These are phyloP conservation scores for Phyllopteryx taeniolatus DNA, from an alignment of 2,113 vertebrate genomes.

Conservation along the genomic window DNA sequence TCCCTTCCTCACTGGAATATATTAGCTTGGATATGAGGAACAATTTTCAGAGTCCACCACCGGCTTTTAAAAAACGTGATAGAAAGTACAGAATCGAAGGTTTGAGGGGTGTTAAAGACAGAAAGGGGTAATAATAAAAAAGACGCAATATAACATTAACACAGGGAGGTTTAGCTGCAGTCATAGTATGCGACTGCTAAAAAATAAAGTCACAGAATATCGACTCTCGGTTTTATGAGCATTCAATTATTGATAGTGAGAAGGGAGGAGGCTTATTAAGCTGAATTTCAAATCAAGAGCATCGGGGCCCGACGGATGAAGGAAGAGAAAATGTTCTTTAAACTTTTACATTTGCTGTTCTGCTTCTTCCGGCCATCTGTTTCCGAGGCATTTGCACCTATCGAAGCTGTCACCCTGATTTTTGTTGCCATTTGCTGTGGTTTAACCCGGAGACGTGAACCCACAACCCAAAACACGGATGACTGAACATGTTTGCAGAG, in stretches of 20 bases:
- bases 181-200: constrained; percentile 55
- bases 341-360: constrained; percentile 27
- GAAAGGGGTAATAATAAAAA: constrained; percentile 52
- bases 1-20: constrained; percentile 54
- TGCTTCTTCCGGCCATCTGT: constrained; percentile 34
- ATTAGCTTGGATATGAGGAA: constrained; percentile 58
- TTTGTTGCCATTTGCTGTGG: background rate
- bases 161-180: constrained; percentile 60
- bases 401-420: constrained; percentile 13
- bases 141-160: constrained; percentile 67
- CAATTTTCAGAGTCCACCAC: constrained; percentile 49
- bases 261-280: constrained; percentile 56
- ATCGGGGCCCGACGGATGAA: constrained; percentile 36
- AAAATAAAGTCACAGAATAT: constrained; percentile 64
- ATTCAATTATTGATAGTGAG: constrained; percentile 70
- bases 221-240: constrained; percentile 62
- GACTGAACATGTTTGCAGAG: background rate
- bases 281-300: constrained; percentile 59
- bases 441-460: background rate
- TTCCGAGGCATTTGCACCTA: constrained; percentile 12
- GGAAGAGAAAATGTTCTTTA: constrained; percentile 36
- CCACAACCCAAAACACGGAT: background rate
- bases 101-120: constrained; percentile 28
- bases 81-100: constrained; percentile 21
- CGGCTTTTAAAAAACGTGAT: constrained; percentile 9